Conservation (phyloP, 2,113 vertebrate genomes). For the Quiscalus mexicanus region DNA sequence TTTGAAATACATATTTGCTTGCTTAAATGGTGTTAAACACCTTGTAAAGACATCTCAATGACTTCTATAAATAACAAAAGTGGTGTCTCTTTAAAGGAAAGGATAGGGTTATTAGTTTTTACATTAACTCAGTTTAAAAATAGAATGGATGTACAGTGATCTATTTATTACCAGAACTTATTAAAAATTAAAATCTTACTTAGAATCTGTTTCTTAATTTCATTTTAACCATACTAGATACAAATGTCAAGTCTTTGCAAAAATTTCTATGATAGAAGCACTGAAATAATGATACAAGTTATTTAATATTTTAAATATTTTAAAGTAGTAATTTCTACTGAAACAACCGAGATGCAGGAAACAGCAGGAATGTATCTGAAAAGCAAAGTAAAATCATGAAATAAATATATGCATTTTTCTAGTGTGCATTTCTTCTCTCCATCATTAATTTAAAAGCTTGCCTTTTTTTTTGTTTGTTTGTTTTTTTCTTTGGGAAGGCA, state of each 20-base stretch:
- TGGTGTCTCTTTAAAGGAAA: neutral
- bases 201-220: neutral
- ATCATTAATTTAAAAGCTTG: neutral
- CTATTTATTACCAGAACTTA: neutral
- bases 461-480: neutral
- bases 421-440: neutral
- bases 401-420: neutral
- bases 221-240: neutral
- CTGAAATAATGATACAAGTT: neutral
- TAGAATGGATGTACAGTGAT: neutral
- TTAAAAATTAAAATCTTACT: neutral
- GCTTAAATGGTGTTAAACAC: neutral
- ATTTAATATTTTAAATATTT: neutral
- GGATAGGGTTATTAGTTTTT: neutral
- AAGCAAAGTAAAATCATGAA: neutral
- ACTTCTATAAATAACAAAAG: neutral
- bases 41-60: neutral
- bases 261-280: neutral
- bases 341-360: neutral
- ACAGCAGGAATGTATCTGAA: neutral
- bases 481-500: neutral
- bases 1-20: neutral
- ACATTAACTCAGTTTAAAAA: neutral
- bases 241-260: neutral
- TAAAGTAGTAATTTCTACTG: neutral